Base-by-base conservation (phyloP, 2,888 invertebrate genomes). In the Orchesella flavescens region DNA sequence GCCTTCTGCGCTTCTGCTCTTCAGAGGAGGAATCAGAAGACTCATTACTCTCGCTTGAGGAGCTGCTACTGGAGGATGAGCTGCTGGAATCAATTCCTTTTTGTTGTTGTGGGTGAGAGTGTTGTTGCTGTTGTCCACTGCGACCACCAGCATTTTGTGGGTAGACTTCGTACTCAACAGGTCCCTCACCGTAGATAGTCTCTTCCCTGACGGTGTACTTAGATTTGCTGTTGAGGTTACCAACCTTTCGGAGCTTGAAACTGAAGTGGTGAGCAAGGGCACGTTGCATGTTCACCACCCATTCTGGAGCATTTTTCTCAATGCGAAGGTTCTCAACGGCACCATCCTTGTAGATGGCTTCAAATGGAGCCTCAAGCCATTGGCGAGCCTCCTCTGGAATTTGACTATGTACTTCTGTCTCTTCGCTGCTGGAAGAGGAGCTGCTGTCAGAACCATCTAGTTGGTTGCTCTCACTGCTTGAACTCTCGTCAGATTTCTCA, bases 281-380 rank as follows among this genome's bases (percentile, higher is more conserved):
- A 75, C 81, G 81, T 63, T 75, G 81, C 23, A 82, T 82, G 81
- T 82, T 82, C 75, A 75, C 24, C 4, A 23, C 75, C 74, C 75
- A 82, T 63, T 82, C 81, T 23, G 81, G 81, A 21, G 68, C 68
- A 44, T 82, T n/a, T 23, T 69, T 21, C 63, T 82, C 75, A 63
- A 69, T 82, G 69, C 69, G 59, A 44, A 82, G 23, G 55, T 63
- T 75, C 49, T 75, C 21, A 61, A 82, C 66, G 23, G 23, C 17
- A 2, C 81, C 81, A 9, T 82, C 21, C 69, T 69, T 69, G 71
- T 69, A 82, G 12, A 4, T 68, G 55, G 75, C 81, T 61, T 82
- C 69, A 19, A 82, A 82, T 3, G 69, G 75, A 71, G 75, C 75
- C 46, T 82, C 69, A 24, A 82, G 49, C 81, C 68, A 75, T 53